phyloP scores from a whole-genome alignment of 2,888 invertebrate species.

The Uropetala carovei region DNA sequence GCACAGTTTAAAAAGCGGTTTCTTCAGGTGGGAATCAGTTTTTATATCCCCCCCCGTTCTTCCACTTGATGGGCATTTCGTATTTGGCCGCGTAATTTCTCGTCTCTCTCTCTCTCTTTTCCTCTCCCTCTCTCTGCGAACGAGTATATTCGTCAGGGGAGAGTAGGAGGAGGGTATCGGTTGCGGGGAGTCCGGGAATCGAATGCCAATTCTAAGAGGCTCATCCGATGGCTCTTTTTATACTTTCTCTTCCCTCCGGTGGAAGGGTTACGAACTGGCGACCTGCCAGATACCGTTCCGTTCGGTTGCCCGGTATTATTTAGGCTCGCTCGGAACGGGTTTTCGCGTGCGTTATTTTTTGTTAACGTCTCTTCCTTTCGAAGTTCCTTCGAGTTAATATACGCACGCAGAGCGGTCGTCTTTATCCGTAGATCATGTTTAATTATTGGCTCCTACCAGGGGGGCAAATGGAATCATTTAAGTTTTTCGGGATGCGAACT shows the following conservation, averaged over 20 bases:
- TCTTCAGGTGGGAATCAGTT: constrained; percentile 8
- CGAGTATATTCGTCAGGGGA: neutral
- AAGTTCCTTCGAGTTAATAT: neutral
- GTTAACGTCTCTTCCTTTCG: neutral
- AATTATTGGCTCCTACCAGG: neutral
- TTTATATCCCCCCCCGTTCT: neutral
- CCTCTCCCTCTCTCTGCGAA: neutral
- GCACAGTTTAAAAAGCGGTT: constrained; percentile 21
- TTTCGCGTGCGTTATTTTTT: neutral
- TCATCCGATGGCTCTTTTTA: neutral
- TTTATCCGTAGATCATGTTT: neutral
- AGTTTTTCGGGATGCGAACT: too few relatives aligned
- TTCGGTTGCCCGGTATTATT: neutral
- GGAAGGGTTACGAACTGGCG: neutral
- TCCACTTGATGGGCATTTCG: too few relatives aligned
- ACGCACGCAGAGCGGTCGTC: neutral
- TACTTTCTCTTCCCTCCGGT: neutral
- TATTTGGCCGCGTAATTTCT: neutral
- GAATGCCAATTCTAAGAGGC: neutral
- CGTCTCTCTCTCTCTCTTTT: neutral
- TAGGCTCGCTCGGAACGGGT: neutral
- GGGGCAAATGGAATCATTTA: too few relatives aligned
- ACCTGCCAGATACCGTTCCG: neutral
- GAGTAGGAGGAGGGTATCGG: neutral
- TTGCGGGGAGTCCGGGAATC: neutral